These are phyloP conservation scores for Dasyprocta punctata DNA, from an alignment of 2,113 vertebrate genomes.

Conservation along the genomic window DNA sequence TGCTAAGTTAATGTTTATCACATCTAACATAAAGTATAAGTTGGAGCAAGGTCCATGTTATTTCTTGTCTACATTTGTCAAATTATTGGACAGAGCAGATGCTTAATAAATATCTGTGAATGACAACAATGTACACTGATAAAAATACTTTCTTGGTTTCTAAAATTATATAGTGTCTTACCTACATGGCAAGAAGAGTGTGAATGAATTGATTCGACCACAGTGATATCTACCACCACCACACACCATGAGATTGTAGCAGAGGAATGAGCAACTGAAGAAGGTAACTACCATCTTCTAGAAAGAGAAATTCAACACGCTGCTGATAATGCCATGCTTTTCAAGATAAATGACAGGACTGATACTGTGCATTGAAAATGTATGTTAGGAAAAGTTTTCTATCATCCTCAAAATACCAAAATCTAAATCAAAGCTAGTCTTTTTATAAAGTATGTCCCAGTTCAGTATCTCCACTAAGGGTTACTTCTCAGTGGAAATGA, in stretches of 20 bases:
- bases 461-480: background rate
- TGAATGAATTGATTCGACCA: background rate
- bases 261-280: background rate
- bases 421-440: background rate
- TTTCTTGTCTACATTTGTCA: background rate
- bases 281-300: background rate
- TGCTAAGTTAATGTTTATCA: background rate
- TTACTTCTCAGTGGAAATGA: slow-evolving; percentile 38
- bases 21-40: background rate
- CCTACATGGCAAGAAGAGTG: background rate
- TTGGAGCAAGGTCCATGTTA: background rate
- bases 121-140: slow-evolving; percentile 18
- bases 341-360: slow-evolving; percentile 6
- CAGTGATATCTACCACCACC: background rate
- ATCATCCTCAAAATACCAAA: background rate
- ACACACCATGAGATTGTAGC: background rate
- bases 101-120: background rate
- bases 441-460: background rate
- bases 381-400: background rate
- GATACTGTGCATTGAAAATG: background rate
- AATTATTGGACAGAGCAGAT: background rate
- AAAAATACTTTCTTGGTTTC: background rate
- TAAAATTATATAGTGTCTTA: background rate
- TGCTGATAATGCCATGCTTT: background rate
- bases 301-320: background rate